phyloP scores from a whole-genome alignment of 1,140 invertebrate species.

The Helicoverpa zea region DNA sequence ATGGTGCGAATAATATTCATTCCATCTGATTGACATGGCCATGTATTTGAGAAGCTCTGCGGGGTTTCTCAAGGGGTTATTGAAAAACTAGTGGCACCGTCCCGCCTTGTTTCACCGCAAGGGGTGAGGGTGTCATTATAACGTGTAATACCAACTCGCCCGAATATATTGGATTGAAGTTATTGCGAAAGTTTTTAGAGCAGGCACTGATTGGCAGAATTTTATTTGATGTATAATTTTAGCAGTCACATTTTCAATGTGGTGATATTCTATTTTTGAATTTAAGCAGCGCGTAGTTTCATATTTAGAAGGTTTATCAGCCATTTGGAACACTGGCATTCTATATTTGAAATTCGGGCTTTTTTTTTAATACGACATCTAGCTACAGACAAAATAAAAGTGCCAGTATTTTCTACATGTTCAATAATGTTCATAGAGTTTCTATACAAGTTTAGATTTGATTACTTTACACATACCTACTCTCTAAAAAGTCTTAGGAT shows the following conservation, averaged over 20 bases:
- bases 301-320: too few relatives aligned
- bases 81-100: slow-evolving; percentile 72
- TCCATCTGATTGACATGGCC: slow-evolving; percentile 77
- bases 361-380: too few relatives aligned
- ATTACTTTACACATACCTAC: slow-evolving; percentile 47
- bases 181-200: slow-evolving; percentile 20
- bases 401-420: neutral
- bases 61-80: slow-evolving; percentile 79
- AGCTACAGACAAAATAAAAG: too few relatives aligned
- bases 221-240: neutral
- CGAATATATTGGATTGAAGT: slow-evolving; percentile 11
- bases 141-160: slow-evolving; percentile 8
- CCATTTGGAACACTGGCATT: too few relatives aligned
- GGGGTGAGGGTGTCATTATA: slow-evolving; percentile 61
- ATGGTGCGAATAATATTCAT: slow-evolving; percentile 64
- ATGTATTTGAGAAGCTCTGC: slow-evolving; percentile 77
- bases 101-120: slow-evolving; percentile 77
- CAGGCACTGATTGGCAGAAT: neutral
- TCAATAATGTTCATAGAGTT: too few relatives aligned
- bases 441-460: slow-evolving; percentile 51
- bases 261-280: too few relatives aligned
- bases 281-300: too few relatives aligned
- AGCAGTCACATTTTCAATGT: too few relatives aligned
- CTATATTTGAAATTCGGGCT: too few relatives aligned
- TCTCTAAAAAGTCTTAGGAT: slow-evolving; percentile 59